These are phyloP conservation scores for Geococcyx californianus DNA, from an alignment of 2,113 vertebrate species.

Conservation along the genomic window DNA sequence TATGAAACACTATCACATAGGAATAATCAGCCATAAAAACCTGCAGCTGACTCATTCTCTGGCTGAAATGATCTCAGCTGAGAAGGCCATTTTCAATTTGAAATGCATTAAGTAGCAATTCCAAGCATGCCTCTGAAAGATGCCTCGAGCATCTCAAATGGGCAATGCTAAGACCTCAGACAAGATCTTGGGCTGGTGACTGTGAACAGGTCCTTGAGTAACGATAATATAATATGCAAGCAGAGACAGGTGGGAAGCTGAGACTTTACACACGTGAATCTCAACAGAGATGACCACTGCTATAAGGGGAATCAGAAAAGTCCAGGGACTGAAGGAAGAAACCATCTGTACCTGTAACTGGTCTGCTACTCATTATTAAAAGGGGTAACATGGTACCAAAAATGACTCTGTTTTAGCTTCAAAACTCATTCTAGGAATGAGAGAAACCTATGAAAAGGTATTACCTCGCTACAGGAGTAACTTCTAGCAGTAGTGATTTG, in stretches of 20 bases:
- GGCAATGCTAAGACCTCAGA: not conserved
- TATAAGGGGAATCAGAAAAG: not conserved
- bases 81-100: not conserved
- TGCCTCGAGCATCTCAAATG: not conserved
- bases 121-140: not conserved
- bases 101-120: not conserved
- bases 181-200: not conserved
- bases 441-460: not conserved
- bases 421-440: not conserved
- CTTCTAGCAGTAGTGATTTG: not conserved
- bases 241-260: not conserved
- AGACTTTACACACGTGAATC: not conserved
- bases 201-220: not conserved
- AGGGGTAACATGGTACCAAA: not conserved
- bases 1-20: not conserved
- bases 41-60: not conserved
- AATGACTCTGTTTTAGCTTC: not conserved
- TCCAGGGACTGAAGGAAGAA: not conserved
- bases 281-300: not conserved
- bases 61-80: not conserved
- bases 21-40: conserved; percentile 13
- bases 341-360: not conserved
- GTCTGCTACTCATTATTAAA: not conserved
- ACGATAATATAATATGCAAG: not conserved
- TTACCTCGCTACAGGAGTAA: not conserved